Base-by-base conservation (phyloP, 2,888 invertebrate species). In the Bugula neritina region DNA sequence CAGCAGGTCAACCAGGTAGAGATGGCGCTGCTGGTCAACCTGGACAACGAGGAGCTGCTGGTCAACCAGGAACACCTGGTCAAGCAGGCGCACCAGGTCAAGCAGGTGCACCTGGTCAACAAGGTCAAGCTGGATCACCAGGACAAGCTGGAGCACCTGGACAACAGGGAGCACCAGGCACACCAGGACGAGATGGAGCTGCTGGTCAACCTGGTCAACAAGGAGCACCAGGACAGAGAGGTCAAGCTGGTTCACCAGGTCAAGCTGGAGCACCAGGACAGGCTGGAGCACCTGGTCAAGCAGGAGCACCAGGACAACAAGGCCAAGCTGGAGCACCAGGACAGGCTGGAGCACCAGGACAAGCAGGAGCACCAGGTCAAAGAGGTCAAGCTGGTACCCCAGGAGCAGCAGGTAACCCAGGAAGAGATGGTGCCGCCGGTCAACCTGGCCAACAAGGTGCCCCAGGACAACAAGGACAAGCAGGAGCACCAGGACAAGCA, bases 111-210 rank as follows among this genome's bases (percentile, higher is more conserved):
- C 57, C 57, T 5, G 57, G 57, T 17, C 25, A 5, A n/a, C n/a
- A 57, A n/a, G n/a, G n/a, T n/a, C n/a, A n/a, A n/a, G n/a, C n/a
- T n/a, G n/a, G 73, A 34, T 35, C 80, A 21, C 72, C 80, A n/a
- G 81, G 82, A 31, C 76, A 77, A 58, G 76, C 79, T n/a, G 81
- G 81, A 58, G 71, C 73, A n/a, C 76, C 78, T 34, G 81, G 81
- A 69, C 72, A 27, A 35, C 21, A 27, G 25, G 75, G 76, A 35
- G 21, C 31, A 10, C 34, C 69, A n/a, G 71, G 69, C 35, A 1
- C 17, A 25, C n/a, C 69, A 34, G 72, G 72, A n/a, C 35, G n/a
- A 10, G n/a, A 70, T 13, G 72, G 72, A 35, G 27, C 13, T n/a
- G 21, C 17, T 25, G 72, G 72, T 27, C 3, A 13, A 17, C 17